Conservation (phyloP, 2,113 vertebrate genomes). For the Pyxicephalus adspersus region DNA sequence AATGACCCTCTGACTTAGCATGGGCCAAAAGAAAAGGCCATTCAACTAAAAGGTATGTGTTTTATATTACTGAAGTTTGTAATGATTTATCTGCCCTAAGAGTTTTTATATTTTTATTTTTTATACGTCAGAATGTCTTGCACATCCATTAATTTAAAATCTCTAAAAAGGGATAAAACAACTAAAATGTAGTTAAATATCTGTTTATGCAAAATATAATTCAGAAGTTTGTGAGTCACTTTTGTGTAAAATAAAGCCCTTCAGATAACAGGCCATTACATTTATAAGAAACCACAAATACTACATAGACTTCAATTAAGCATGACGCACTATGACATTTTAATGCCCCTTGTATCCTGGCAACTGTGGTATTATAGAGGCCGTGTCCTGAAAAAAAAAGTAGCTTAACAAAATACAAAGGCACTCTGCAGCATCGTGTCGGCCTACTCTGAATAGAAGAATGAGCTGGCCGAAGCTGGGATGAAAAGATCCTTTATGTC, state of each 20-base stretch:
- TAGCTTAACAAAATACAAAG: conserved; percentile 68
- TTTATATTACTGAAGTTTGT: too few relatives aligned
- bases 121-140: too few relatives aligned
- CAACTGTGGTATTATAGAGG: conserved; percentile 69
- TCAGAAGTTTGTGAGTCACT: too few relatives aligned
- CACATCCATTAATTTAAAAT: too few relatives aligned
- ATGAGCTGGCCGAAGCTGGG: conserved; percentile 60
- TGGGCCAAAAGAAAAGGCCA: too few relatives aligned
- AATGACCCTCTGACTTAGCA: too few relatives aligned
- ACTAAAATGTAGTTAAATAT: too few relatives aligned
- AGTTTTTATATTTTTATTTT: too few relatives aligned
- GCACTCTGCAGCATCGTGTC: conserved; percentile 64
- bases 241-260: conserved; percentile 3
- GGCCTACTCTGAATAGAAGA: conserved; percentile 67
- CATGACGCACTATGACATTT: conserved; percentile 59
- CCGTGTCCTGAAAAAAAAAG: conserved; percentile 69
- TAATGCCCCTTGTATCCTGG: conserved; percentile 65
- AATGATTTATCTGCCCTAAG: too few relatives aligned
- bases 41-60: too few relatives aligned
- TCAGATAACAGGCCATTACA: not conserved
- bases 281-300: not conserved
- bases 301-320: conserved; percentile 36
- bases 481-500: conserved; percentile 73
- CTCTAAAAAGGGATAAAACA: too few relatives aligned
- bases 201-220: too few relatives aligned